Conservation (phyloP, 2,888 invertebrate genomes). For the Acanthosepion pharaonis region DNA sequence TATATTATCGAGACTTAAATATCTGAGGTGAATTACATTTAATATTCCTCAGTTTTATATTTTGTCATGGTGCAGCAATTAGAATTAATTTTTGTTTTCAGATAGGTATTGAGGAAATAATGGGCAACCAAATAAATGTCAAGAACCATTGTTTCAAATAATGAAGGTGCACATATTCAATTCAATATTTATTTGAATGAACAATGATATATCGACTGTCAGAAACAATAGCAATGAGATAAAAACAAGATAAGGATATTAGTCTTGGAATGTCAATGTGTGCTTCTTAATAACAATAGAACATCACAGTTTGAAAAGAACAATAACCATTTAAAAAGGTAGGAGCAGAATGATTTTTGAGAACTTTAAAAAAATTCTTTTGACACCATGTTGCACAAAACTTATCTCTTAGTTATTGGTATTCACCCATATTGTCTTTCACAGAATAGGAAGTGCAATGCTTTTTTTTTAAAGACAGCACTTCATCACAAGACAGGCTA, state of each 20-base stretch:
- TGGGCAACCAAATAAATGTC: background rate
- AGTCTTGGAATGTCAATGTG: background rate
- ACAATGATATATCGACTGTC: background rate
- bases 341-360: background rate
- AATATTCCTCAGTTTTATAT: too few species aligned
- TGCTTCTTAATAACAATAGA: background rate
- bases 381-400: background rate
- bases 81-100: too few species aligned
- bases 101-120: too few species aligned
- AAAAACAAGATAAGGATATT: background rate
- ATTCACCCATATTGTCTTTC: background rate
- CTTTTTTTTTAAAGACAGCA: background rate
- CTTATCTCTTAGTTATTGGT: background rate
- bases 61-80: too few species aligned
- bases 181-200: conserved; percentile 25
- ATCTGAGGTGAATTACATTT: too few species aligned
- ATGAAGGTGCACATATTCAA: background rate
- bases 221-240: background rate
- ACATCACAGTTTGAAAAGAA: background rate
- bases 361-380: background rate
- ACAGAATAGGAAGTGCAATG: background rate
- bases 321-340: background rate
- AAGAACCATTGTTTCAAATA: background rate
- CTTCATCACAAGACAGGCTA: background rate
- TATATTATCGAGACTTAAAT: too few species aligned